Evolutionary conservation across 2,797 vertebrate genomes (phyloP).

Genomic region (Gadopsis bispinosus): DNA sequence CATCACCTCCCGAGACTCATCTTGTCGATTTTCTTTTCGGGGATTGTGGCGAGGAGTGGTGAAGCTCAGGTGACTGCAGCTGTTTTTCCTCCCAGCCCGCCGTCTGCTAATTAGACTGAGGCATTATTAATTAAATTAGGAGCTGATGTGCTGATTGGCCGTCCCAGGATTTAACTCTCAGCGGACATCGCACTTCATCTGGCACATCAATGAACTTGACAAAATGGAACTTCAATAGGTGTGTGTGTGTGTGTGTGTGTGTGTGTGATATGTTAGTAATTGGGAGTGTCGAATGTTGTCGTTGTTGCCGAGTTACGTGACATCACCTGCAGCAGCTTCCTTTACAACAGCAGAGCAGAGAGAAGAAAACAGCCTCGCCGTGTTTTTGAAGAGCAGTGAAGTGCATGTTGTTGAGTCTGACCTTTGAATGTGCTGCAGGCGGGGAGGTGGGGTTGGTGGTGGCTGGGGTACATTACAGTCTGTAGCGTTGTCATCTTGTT

Average conservation of each 20-base stretch:
- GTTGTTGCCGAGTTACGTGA: conserved; percentile 47
- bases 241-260: conserved; percentile 30
- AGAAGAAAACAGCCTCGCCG: conserved; percentile 10
- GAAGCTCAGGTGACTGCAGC: conserved; percentile 76
- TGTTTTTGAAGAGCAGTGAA: conserved; percentile 39
- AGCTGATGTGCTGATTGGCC: conserved; percentile 55
- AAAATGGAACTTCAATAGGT: conserved; percentile 60
- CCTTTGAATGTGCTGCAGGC: conserved; percentile 63
- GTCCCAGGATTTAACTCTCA: conserved; percentile 57
- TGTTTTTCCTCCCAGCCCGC: conserved; percentile 65
- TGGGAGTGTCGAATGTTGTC: conserved; percentile 11
- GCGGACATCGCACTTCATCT: conserved; percentile 69
- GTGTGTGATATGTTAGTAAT: conserved; percentile 8
- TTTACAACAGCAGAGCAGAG: conserved; percentile 19
- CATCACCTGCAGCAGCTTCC: conserved; percentile 49
- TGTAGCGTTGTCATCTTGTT: conserved; percentile 1
- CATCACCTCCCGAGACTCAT: conserved; percentile 42
- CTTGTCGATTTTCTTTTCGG: conserved; percentile 56
- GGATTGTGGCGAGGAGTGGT: conserved; percentile 43
- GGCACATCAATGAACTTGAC: conserved; percentile 63
- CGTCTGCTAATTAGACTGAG: conserved; percentile 76
- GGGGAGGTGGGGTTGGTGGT: background rate
- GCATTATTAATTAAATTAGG: conserved; percentile 83
- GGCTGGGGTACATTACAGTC: background rate
- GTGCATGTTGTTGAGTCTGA: conserved; percentile 57